phyloP scores from a whole-genome alignment of 2,888 invertebrate species.

The Pseudoips prasinana region DNA sequence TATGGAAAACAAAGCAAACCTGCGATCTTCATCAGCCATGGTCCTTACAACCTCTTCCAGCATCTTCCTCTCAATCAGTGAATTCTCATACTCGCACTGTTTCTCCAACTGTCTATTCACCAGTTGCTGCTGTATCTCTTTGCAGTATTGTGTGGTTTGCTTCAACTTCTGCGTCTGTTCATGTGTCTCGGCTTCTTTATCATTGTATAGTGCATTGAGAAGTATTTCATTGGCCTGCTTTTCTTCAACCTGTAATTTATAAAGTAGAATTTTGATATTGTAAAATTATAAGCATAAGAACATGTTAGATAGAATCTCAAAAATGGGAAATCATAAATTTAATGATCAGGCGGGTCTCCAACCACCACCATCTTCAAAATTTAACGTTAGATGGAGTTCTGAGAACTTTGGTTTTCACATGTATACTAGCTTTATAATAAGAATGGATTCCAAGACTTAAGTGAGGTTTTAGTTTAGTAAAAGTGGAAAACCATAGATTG shows the following conservation, averaged over 20 bases:
- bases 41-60: constrained; percentile 82
- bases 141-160: constrained; percentile 58
- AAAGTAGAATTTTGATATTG: background rate
- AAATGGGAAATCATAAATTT: too few relatives aligned
- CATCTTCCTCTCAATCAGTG: constrained; percentile 83
- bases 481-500: too few relatives aligned
- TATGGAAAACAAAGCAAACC: too few relatives aligned
- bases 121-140: constrained; percentile 82
- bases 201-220: constrained; percentile 54
- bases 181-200: constrained; percentile 56
- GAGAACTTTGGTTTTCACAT: too few relatives aligned
- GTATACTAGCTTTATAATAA: too few relatives aligned
- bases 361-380: too few relatives aligned
- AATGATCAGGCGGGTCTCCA: too few relatives aligned
- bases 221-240: constrained; percentile 56
- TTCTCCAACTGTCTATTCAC: constrained; percentile 73
- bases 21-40: constrained; percentile 83
- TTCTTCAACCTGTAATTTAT: constrained; percentile 54
- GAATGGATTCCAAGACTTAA: too few relatives aligned
- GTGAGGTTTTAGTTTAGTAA: too few relatives aligned
- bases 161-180: constrained; percentile 47
- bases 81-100: constrained; percentile 81
- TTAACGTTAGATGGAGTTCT: too few relatives aligned
- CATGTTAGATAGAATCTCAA: too few relatives aligned
- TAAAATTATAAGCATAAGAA: background rate